phyloP scores from a whole-genome alignment of 2,113 vertebrate species.

The Chaenocephalus aceratus region DNA sequence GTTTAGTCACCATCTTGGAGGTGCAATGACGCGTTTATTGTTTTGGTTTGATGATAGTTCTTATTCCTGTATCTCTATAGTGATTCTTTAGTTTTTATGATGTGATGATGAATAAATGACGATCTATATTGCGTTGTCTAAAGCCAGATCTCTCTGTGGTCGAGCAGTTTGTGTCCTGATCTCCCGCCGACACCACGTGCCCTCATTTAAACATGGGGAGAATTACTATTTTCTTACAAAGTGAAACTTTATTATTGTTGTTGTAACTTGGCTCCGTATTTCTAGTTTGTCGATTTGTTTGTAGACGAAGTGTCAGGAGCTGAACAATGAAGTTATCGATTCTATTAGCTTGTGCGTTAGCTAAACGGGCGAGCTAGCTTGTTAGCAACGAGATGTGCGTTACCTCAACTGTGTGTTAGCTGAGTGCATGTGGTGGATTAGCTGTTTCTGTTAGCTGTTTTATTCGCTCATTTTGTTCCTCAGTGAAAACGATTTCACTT shows the following conservation, averaged over 20 bases:
- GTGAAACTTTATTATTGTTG: constrained; percentile 61
- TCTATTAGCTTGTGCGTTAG: constrained; percentile 23
- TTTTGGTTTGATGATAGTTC: constrained; percentile 70
- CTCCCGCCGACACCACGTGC: constrained; percentile 35
- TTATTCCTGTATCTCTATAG: constrained; percentile 71
- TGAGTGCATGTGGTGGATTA: not conserved
- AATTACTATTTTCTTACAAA: constrained; percentile 54
- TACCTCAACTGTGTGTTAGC: constrained; percentile 40
- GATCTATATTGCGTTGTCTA: constrained; percentile 69
- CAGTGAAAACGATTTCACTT: no score
- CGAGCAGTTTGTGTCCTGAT: constrained; percentile 52
- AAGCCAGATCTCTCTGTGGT: constrained; percentile 77
- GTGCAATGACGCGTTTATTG: constrained; percentile 68
- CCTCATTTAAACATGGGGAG: constrained; percentile 18
- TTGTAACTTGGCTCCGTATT: constrained; percentile 51
- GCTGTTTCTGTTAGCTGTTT: not conserved
- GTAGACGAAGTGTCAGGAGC: constrained; percentile 39
- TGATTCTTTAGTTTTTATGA: constrained; percentile 77
- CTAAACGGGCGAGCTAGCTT: constrained; percentile 18
- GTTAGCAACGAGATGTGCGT: constrained; percentile 27
- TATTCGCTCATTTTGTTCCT: no score
- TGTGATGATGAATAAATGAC: constrained; percentile 70
- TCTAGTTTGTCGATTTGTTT: constrained; percentile 57
- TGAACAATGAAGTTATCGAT: constrained; percentile 64
- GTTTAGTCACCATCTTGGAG: constrained; percentile 75